These are phyloP conservation scores for Carpatolechia fugitivella DNA, from an alignment of 2,888 invertebrate genomes.

Conservation along the genomic window DNA sequence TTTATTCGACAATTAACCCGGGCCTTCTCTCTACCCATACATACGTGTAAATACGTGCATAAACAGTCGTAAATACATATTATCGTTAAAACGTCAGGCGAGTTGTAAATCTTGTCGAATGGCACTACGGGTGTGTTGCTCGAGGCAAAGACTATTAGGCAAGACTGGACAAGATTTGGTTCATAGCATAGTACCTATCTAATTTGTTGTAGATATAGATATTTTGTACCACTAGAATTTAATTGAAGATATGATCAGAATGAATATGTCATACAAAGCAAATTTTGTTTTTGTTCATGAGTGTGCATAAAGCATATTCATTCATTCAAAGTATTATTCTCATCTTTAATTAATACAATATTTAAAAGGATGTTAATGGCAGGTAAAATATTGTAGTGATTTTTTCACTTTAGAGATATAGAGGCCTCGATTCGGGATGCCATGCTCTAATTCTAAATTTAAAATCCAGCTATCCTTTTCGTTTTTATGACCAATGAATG, in stretches of 20 bases:
- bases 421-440: no score
- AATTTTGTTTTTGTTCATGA: no score
- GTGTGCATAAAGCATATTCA: no score
- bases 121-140: slow-evolving; percentile 51
- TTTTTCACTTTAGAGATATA: no score
- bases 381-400: no score
- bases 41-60: slow-evolving; percentile 62
- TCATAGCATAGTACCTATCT: neutral
- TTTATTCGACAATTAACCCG: slow-evolving; percentile 78
- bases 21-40: slow-evolving; percentile 70
- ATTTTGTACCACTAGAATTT: neutral
- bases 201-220: neutral
- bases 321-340: no score
- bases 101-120: slow-evolving; percentile 66
- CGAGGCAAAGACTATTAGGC: slow-evolving; percentile 29
- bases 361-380: no score
- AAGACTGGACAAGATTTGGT: slow-evolving; percentile 4
- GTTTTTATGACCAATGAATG: no score
- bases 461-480: no score
- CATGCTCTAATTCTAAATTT: no score
- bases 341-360: no score
- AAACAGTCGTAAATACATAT: slow-evolving; percentile 69
- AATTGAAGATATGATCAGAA: neutral
- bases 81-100: slow-evolving; percentile 77
- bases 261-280: no score